Percentiles rank a stretch among this genome's conserved stretches.
phyloP scores from a whole-genome alignment of 1,140 invertebrate genomes.

The Cyphomyrmex costatus region DNA sequence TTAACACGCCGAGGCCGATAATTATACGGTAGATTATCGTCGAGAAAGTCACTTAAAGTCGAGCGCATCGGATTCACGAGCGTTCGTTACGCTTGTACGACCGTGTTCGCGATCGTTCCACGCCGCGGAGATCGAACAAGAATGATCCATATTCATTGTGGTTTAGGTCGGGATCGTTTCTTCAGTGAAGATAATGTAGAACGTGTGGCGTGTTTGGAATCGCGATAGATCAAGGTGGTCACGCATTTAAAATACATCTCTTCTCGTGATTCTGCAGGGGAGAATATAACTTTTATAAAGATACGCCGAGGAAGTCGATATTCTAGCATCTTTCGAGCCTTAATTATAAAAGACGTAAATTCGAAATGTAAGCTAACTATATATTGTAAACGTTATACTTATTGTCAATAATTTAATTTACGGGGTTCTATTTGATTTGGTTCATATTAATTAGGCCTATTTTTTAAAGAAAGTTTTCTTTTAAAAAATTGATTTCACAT shows the following conservation, averaged over 20 bases:
- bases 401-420: not conserved
- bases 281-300: not conserved
- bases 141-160: constrained; percentile 58
- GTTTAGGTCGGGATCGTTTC: constrained; percentile 7
- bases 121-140: constrained; percentile 38
- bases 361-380: not conserved
- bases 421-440: not conserved
- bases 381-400: not conserved
- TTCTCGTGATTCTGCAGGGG: not conserved
- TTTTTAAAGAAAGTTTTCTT: not conserved
- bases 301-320: not conserved
- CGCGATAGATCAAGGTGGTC: constrained; percentile 25
- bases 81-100: constrained; percentile 56
- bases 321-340: not conserved
- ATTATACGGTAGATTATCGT: constrained; percentile 54
- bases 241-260: constrained; percentile 12
- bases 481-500: not conserved
- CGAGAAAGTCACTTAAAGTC: constrained; percentile 60
- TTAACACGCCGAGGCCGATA: constrained; percentile 43
- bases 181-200: constrained; percentile 20
- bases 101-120: constrained; percentile 41
- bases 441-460: not conserved
- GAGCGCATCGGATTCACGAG: constrained; percentile 49
- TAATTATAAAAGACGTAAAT: not conserved
- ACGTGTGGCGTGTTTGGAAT: constrained; percentile 19